Evolutionary conservation across 2,113 vertebrate species (phyloP), one percentile per base, ranked within the genome.

Genomic region (Hiodon alosoides): DNA sequence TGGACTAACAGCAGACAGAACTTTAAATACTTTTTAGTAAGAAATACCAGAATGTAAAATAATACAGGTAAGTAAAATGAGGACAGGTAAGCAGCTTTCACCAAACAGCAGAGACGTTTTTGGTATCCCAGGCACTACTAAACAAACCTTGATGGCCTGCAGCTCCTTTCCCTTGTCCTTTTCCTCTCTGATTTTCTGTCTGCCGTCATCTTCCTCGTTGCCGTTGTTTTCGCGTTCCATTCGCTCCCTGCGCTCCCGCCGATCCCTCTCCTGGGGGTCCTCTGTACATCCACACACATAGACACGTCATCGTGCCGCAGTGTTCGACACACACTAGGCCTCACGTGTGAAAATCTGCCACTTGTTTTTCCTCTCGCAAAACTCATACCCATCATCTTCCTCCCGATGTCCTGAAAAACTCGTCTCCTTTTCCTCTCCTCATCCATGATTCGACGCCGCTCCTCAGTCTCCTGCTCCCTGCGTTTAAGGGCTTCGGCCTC

Each of bases 131-230:
- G 31, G 31, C 31, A 31, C 31, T 64, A 48, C 4, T 0, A 69
- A 31, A 69, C 17, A 52, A 14, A 95, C 97, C 94, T 98, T 99
- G 84, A 98, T 98, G 76, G 96, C 97, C 0, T 94, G 93, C 0
- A 99, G 91, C 72, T 99, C 97, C 86, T 99, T 99, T 87, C 93
- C 91, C 82, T 98, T 98, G 78, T 99, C 97, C 55, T 99, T 99
- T 83, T 98, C 97, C 81, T 98, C 95, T 4, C 97, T 91, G 78
- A 99, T 95, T 80, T 98, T 99, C 82, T 94, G 93, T 69, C 96
- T 86, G 54, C 94, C 96, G 54, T 98, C 96, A 58, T 98, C 96
- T 0, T 98, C 96, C 80, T 97, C 95, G 0, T 95, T 97, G 47
- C 95, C 95, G 0, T 99, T 98, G 83, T 91, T 98, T 79, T 99